Base-by-base conservation (phyloP, 2,797 vertebrate species). In the Acipenser transmontanus region DNA sequence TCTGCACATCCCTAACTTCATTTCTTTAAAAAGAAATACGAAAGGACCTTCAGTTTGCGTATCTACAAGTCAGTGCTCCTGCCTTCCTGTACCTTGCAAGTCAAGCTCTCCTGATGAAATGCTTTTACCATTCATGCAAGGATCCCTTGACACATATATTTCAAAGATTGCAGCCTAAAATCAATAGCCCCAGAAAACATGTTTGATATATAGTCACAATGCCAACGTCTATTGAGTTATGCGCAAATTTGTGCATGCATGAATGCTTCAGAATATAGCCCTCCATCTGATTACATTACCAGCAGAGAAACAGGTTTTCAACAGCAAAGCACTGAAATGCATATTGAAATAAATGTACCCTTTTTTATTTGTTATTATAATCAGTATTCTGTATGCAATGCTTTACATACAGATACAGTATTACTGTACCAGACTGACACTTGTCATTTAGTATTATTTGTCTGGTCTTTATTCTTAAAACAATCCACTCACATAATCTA, bases 111-210 rank as follows among this genome's bases (percentile, higher is more conserved):
- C 47, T 47, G 52, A 48, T 66, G 50, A 56, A 65, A 65, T 20
- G 51, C 50, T 54, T 65, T 50, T 57, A 56, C 47, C 52, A 54
- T 66, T 59, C 65, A 67, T 62, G 34, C 56, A 69, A 34, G 62
- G 47, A 34, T 34, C 34, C 34, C 34, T 34, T 34, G 34, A 34
- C 34, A 56, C 70, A 69, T 59, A 72, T 66, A 74, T 61, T 56
- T 50, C 17, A 70, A 71, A 68, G 63, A 66, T 34, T 59, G 70
- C 68, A 65, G 57, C 63, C 63, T 61, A 70, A 66, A 77, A 71
- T 74, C 72, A 68, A 69, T 72, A 65, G 70, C 67, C 65, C 59
- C 67, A 67, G 72, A 69, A 67, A 69, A 50, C 50, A 47, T 7
- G 62, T 56, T 68, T 70, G 49, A 68, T 69, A 70, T 64, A 72